A percentile compares a stretch with the other conserved stretches of the same genome.
Evolutionary conservation across 2,113 vertebrate genomes (phyloP).

Genomic region (Galeopterus variegatus): DNA sequence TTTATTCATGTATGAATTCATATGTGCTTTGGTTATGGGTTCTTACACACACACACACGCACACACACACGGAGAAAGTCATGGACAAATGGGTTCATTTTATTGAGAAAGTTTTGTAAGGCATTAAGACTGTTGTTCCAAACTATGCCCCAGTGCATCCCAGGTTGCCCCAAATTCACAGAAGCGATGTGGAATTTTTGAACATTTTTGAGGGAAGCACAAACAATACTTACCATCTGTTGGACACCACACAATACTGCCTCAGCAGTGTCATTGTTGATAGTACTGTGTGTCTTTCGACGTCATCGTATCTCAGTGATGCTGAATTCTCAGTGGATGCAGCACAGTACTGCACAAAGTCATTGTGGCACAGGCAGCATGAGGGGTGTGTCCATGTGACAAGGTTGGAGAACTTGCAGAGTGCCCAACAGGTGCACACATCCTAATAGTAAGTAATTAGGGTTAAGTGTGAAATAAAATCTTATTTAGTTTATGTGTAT

Average conservation of each 20-base stretch:
- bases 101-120: no score
- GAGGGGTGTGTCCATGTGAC: background rate
- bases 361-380: background rate
- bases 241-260: rapidly evolving
- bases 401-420: background rate
- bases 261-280: background rate
- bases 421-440: background rate
- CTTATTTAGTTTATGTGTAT: background rate
- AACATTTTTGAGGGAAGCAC: background rate
- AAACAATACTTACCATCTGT: background rate
- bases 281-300: no score
- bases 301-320: background rate
- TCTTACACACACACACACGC: background rate
- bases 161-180: background rate
- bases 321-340: background rate
- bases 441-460: background rate
- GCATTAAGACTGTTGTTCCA: background rate
- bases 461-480: constrained; percentile 21
- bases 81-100: background rate
- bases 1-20: background rate
- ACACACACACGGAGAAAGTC: background rate
- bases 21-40: background rate
- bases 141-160: background rate
- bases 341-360: background rate
- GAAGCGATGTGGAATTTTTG: background rate